Evolutionary conservation across 2,888 invertebrate genomes (phyloP), one percentile per base, ranked within the genome.

Genomic region (Nemotelus nigrinus): DNA sequence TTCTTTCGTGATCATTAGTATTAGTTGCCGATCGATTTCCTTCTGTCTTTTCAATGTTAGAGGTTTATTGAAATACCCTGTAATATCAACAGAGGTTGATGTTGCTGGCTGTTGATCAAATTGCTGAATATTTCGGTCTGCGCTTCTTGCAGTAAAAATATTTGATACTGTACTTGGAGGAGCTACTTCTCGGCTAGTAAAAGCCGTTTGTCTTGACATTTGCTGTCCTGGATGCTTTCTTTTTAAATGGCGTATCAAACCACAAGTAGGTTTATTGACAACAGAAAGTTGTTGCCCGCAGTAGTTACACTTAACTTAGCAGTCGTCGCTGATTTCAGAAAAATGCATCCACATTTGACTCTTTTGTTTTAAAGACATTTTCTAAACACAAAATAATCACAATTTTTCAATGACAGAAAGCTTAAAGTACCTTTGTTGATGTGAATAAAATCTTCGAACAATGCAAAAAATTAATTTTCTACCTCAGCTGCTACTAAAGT

Each of bases 1-100:
- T 57, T 77, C 65, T 55, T 77, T 72, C 1, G 65, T 63, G 2
- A 77, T 72, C 50, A 72, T 64, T 70, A 44, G 65, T n/a, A 67
- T 43, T 41, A 78, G 43, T 50, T 78, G 67, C 44, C 50, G 43
- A 60, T 78, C 78, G 2, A 78, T 3, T 60, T 65, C 41, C 43
- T 25, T 6, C 43, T 65, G 65, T 45, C 43, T 65, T 65, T 65
- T 41, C 7, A 45, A 8, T 65, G 43, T 4, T 4, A 65, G 65
- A n/a, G 58, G 58, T 58, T 58, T 58, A 58, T 25, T 58, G 58
- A 58, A 58, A n/a, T 58, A 58, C 25, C 25, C 2, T 58, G 58
- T 25, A 58, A 58, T 58, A 58, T 58, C 58, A 58, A 58, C 25
- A n/a, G 58, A 58, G 25, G 5, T 58, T 58, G 58, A 58, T 58